phyloP scores from a whole-genome alignment of 2,888 invertebrate species.

The Metellina segmentata region DNA sequence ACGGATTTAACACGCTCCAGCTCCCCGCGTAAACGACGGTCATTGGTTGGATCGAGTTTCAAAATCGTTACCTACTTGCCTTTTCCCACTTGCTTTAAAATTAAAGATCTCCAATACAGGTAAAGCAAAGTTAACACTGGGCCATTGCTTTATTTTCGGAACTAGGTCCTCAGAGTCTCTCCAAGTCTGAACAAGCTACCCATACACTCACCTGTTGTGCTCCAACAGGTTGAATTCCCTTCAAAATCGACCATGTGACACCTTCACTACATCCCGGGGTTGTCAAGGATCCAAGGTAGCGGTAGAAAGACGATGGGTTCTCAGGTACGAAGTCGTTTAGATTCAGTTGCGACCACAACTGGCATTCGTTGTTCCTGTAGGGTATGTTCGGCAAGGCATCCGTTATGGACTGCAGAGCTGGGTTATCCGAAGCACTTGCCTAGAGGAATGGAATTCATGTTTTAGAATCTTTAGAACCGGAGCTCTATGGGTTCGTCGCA shows the following conservation, averaged over 20 bases:
- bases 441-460: background rate
- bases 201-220: background rate
- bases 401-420: background rate
- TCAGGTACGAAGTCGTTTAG: constrained; percentile 27
- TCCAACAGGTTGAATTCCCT: background rate
- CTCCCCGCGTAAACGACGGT: too few species aligned
- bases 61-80: too few species aligned
- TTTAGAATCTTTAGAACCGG: background rate
- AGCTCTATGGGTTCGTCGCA: background rate
- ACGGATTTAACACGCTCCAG: too few species aligned
- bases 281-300: constrained; percentile 49
- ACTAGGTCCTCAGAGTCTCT: too few species aligned
- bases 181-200: too few species aligned
- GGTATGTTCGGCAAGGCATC: background rate
- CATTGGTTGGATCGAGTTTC: too few species aligned
- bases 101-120: too few species aligned
- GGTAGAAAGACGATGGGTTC: constrained; percentile 31
- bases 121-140: too few species aligned
- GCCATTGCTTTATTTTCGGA: too few species aligned
- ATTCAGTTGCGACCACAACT: background rate
- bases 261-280: constrained; percentile 46
- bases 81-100: too few species aligned
- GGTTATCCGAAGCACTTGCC: background rate
- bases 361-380: background rate
- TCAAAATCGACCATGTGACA: constrained; percentile 31